Evolutionary conservation across 30 jellyfish, hydroid and myxozoan species (phyloP), one percentile per base, ranked within the genome.

Genomic region (Morbakka virulenta): DNA sequence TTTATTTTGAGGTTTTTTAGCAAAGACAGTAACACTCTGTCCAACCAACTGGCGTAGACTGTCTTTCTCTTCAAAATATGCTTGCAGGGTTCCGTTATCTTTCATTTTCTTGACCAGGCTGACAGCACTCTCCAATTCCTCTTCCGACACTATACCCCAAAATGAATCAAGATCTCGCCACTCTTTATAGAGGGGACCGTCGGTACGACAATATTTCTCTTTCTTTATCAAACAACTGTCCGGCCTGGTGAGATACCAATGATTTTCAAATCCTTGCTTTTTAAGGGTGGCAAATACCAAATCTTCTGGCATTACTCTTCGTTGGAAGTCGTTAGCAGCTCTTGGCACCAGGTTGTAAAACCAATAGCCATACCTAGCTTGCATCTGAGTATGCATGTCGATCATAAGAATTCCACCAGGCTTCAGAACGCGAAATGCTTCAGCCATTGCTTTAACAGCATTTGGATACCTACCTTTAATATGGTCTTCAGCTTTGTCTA

Each of bases 361-460:
- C 89, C 89, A 78, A 65, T 78, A 78, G 35, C 81, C 81, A 4
- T 48, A 48, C 17, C 69, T 27, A 2, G 89, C 89, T 78, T 78
- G 89, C 21, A 63, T 74, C 50, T 78, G 69, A 21, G 89, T 51
- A 35, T 72, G 84, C 84, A 78, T 63, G 49, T 78, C 89, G 36
- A 86, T 77, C 82, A 86, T 41, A 0, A 86, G 61, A 14, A 86
- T 67, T 11, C 96, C 96, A 34, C 93, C 93, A 1, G 96, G 93
- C 65, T 78, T 77, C 49, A 86, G 33, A 17, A 86, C 87, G 4
- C 93, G 67, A 63, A 74, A 53, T 3, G 96, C 92, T 63, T 86
- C 87, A 4, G 35, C 50, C 32, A 86, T 52, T 2, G 93, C 53
- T 32, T 52, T 78, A 13, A 29, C 77, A 22, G 67, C 49, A 49